Percentiles rank a stretch among this genome's conserved stretches.
Conservation (phyloP, 2,113 vertebrate genomes). For the Mirza zaza region DNA sequence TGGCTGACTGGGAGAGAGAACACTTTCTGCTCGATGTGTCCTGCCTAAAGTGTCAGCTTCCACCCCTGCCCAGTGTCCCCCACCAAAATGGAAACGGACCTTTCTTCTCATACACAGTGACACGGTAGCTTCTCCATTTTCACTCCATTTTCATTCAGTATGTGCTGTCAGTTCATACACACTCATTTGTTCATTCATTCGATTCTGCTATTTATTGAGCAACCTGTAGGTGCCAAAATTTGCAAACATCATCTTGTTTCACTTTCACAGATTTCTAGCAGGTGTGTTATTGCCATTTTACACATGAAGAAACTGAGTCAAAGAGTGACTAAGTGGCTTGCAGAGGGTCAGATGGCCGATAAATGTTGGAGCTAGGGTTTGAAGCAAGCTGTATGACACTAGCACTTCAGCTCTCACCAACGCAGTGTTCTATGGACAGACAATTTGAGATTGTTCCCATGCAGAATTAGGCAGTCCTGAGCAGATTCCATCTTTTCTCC, state of each 20-base stretch:
- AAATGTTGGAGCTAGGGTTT: not conserved
- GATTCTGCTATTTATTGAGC: not conserved
- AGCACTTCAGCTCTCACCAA: not conserved
- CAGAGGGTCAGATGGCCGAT: not conserved
- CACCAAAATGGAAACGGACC: fast-evolving
- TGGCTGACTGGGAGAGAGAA: not conserved
- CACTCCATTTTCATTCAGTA: not conserved
- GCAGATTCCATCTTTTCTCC: not conserved
- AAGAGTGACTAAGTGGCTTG: not conserved
- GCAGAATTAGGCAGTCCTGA: not conserved
- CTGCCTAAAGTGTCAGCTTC: not conserved
- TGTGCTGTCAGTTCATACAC: not conserved
- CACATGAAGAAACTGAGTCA: not conserved
- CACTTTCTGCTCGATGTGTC: not conserved
- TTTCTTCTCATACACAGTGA: not conserved
- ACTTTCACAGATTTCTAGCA: not conserved
- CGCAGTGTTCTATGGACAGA: too few species aligned
- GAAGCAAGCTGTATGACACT: not conserved
- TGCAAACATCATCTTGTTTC: not conserved
- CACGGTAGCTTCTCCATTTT: not conserved
- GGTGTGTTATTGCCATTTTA: not conserved
- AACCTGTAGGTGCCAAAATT: not conserved
- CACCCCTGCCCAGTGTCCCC: not conserved
- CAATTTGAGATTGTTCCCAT: not conserved
- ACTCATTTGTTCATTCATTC: not conserved